Conservation (phyloP, 2,888 invertebrate species). For the Xestobium rufovillosum region DNA sequence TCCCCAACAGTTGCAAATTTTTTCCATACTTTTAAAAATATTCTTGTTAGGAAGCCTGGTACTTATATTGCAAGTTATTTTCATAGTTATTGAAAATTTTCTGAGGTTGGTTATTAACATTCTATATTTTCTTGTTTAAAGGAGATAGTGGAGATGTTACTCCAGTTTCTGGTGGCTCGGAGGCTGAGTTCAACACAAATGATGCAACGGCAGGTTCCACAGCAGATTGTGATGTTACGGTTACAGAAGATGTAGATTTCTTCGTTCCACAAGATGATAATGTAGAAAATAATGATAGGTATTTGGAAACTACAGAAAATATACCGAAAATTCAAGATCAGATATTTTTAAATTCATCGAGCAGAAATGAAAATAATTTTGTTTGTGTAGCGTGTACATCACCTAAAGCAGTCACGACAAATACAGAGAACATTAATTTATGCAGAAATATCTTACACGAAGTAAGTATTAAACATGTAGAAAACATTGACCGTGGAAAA, state of each 20-base stretch:
- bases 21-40: no score
- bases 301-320: constrained; percentile 1
- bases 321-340: constrained; percentile 5
- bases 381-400: constrained; percentile 18
- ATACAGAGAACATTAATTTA: constrained; percentile 25
- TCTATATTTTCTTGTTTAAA: no score
- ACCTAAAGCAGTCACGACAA: constrained; percentile 26
- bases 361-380: constrained; percentile 24
- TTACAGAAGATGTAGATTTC: constrained; percentile 40
- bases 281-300: background rate
- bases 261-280: constrained; percentile 9
- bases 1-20: no score
- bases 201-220: constrained; percentile 61
- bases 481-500: constrained; percentile 29
- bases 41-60: no score
- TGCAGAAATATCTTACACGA: constrained; percentile 28
- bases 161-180: constrained; percentile 59
- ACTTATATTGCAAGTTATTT: no score
- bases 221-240: constrained; percentile 52
- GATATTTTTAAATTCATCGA: constrained; percentile 5
- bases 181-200: constrained; percentile 58
- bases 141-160: constrained; percentile 57
- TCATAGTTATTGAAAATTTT: no score
- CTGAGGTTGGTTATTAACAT: no score
- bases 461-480: constrained; percentile 25